Evolutionary conservation across 2,888 invertebrate genomes (phyloP), one percentile per base, ranked within the genome.

Genomic region (Julus scanicus): DNA sequence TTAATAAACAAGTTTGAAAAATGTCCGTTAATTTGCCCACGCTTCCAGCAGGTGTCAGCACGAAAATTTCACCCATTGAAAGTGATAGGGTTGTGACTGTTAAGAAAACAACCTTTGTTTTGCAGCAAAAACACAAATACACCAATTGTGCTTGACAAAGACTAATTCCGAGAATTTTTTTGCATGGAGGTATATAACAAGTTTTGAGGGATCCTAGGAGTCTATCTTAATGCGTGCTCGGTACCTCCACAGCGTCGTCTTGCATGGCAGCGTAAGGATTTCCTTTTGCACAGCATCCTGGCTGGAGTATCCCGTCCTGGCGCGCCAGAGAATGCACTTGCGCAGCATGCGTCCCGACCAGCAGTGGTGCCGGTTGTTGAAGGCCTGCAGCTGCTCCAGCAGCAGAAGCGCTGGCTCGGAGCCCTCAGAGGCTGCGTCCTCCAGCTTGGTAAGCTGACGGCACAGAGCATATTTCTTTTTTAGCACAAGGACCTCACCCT

Each of bases 341-440:
- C 80, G 80, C 4, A 80, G 80, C 80, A 80, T 80, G 6, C 37
- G 37, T 1, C 37, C 80, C 37, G 80, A 80, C 80, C 80, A 80
- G 80, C 80, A 37, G 80, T 80, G 80, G 15, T 37, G 80, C 13
- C 37, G 80, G 37, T 80, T 80, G 6, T 80, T 80, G 37, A 80
- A 80, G 80, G 80, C 80, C 37, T 80, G 80, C 37, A 80, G 80
- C 37, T 80, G 80, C 37, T 80, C 80, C 80, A 80, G 37, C 37
- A 80, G 37, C 37, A 80, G 11, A 13, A 80, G 80, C 9, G 80
- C 80, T 37, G 80, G 80, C 37, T 80, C 80, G 37, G 37, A 80
- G 15, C 80, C 80, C 37, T 37, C 37, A 8, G 11, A 11, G 37
- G 80, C 80, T 15, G 80, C 80, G 13, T 80, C 37, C 37, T 80